Conservation (phyloP, 1,140 invertebrate species). For the Proctacanthus coquilletti region DNA sequence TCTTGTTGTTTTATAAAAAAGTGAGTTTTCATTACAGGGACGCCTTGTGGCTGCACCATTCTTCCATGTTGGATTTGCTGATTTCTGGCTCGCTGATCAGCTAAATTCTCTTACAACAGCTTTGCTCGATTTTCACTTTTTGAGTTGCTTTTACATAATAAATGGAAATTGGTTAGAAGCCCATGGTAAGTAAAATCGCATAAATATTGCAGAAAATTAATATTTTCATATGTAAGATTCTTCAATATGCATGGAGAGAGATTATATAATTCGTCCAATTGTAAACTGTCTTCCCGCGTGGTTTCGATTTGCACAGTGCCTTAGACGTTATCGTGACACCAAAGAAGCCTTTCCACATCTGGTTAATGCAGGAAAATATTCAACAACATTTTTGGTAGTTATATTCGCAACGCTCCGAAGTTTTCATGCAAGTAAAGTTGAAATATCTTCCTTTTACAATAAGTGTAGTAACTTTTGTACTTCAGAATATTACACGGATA, state of each 20-base stretch:
- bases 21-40: constrained; percentile 43
- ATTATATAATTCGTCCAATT: constrained; percentile 51
- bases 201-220: neutral
- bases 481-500: constrained; percentile 40
- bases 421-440: constrained; percentile 40
- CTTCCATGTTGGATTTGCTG: constrained; percentile 90
- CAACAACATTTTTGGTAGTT: constrained; percentile 91
- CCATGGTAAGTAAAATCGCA: constrained; percentile 27
- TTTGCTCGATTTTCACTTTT: constrained; percentile 88
- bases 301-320: constrained; percentile 95
- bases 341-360: constrained; percentile 87
- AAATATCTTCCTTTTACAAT: neutral
- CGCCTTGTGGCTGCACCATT: constrained; percentile 84
- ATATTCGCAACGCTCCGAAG: constrained; percentile 65
- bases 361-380: constrained; percentile 96
- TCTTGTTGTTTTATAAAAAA: too few relatives aligned
- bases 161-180: constrained; percentile 54
- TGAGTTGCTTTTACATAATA: constrained; percentile 67
- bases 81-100: constrained; percentile 99
- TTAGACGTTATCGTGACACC: constrained; percentile 82
- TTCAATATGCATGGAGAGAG: constrained; percentile 45
- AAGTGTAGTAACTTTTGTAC: constrained; percentile 8
- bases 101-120: constrained; percentile 83
- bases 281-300: constrained; percentile 88
- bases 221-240: constrained; percentile 29